Evolutionary conservation across 2,797 vertebrate genomes (phyloP), one percentile per base, ranked within the genome.

Genomic region (Enteromius argenteus): DNA sequence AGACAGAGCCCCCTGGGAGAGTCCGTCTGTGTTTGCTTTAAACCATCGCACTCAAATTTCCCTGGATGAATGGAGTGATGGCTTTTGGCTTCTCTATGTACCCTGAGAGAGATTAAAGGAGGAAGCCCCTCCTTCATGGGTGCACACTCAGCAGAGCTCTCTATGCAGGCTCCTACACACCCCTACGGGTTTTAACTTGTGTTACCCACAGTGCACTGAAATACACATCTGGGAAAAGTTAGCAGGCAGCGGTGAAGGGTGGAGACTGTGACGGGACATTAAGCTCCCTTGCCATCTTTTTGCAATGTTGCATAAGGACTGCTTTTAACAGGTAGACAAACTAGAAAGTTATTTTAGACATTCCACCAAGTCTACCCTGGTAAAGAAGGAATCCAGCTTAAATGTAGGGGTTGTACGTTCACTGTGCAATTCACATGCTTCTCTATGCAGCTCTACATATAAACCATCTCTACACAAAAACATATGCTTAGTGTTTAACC

Each of bases 161-260:
- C 74, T 9, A 17, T 35, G 49, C 71, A 81, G 72, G 69, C 72
- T 75, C 58, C 68, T 75, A 75, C 74, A 62, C 77, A 78, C 62
- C 69, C 75, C 42, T 66, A 32, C 13, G n/a, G 42, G 42, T 81
- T 68, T 58, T 69, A 86, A 82, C 68, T 81, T 11, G 27, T 72
- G 49, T 64, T 79, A 84, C 75, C 80, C 80, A 64, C 53, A 62
- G 77, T 77, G 53, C 76, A 60, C 39, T 51, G 79, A 39, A 27
- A 49, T 79, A 53, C 69, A 89, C 88, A 89, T 89, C 88, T 89
- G 88, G 86, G 77, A 89, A 30, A 87, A 39, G 78, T 87, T 89
- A 89, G 67, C 51, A 49, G 44, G 42, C 83, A 32, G 64, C 35
- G 23, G 49, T 76, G 46, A 79, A 79, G 85, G 85, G 83, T 84